Percentiles rank a stretch among this genome's conserved stretches.
phyloP scores from a whole-genome alignment of 2,113 vertebrate species.

The Dromiciops gliroides region DNA sequence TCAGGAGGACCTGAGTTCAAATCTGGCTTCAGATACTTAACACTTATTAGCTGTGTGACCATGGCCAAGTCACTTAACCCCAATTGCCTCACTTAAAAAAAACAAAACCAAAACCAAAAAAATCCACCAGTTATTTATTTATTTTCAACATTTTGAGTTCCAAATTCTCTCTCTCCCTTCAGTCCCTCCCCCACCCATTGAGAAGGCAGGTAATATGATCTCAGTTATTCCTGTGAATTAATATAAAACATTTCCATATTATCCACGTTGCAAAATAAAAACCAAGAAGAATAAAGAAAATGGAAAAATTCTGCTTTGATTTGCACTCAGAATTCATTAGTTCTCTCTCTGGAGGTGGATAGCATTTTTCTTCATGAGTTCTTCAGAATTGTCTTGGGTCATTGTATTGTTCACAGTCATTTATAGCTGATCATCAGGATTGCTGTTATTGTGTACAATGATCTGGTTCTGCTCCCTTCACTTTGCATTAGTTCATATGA shows the following conservation, averaged over 20 bases:
- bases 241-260: neutral
- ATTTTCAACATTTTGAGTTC: neutral
- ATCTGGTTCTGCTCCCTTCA: neutral
- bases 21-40: too few relatives aligned
- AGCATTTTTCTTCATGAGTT: neutral
- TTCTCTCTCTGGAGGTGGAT: neutral
- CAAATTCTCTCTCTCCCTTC: neutral
- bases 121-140: neutral
- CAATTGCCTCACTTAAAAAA: too few relatives aligned
- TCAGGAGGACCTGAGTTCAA: too few relatives aligned
- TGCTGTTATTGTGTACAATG: neutral
- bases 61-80: too few relatives aligned
- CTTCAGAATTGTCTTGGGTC: neutral
- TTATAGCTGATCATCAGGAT: neutral
- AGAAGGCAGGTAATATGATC: neutral
- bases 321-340: neutral
- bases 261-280: neutral
- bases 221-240: neutral
- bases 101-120: too few relatives aligned
- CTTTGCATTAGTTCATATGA: neutral
- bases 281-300: neutral
- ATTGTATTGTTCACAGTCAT: neutral
- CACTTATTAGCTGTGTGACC: too few relatives aligned
- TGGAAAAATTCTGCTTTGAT: neutral
- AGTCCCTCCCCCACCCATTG: neutral